phyloP scores from a whole-genome alignment of 30 jellyfish, hydroid and myxozoan species.

The Chrysaora quinquecirrha region DNA sequence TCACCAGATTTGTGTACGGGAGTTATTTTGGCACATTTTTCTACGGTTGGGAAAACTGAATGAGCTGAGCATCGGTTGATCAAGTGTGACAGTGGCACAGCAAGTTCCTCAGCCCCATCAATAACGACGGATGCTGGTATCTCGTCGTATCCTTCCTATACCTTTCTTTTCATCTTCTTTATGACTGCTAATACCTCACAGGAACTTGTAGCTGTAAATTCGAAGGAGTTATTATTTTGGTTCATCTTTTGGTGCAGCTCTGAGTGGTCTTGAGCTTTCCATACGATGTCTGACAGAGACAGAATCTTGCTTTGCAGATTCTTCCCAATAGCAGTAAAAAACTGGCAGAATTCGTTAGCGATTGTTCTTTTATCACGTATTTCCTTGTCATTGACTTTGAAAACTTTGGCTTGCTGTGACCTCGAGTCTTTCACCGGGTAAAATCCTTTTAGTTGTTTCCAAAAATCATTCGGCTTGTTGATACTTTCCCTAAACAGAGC shows the following conservation, averaged over 20 bases:
- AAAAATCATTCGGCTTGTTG: too few relatives aligned
- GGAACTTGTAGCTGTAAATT: slow-evolving; percentile 38
- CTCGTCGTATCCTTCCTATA: too few relatives aligned
- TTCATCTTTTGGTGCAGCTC: slow-evolving; percentile 26
- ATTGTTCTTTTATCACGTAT: background rate
- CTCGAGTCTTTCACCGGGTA: slow-evolving; percentile 14
- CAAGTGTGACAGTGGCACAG: slow-evolving; percentile 21
- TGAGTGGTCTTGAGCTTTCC: slow-evolving; percentile 45
- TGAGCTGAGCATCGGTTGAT: too few relatives aligned
- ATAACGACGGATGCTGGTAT: slow-evolving; percentile 9
- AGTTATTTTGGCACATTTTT: too few relatives aligned
- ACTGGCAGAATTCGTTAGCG: slow-evolving; percentile 29
- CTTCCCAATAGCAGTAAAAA: slow-evolving; percentile 58
- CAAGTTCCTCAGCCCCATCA: slow-evolving; percentile 23
- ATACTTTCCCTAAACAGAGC: slow-evolving; percentile 19
- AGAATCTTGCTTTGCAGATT: slow-evolving; percentile 47
- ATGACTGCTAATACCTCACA: slow-evolving; percentile 25
- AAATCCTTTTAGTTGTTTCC: too few relatives aligned
- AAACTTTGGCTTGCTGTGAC: too few relatives aligned
- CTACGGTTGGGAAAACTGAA: too few relatives aligned
- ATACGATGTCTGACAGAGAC: too few relatives aligned
- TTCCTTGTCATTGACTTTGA: background rate
- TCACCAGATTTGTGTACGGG: slow-evolving; percentile 42
- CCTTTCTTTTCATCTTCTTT: too few relatives aligned
- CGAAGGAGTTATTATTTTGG: slow-evolving; percentile 35